phyloP scores from a whole-genome alignment of 2,113 vertebrate genomes.

The Podarcis cretensis region DNA sequence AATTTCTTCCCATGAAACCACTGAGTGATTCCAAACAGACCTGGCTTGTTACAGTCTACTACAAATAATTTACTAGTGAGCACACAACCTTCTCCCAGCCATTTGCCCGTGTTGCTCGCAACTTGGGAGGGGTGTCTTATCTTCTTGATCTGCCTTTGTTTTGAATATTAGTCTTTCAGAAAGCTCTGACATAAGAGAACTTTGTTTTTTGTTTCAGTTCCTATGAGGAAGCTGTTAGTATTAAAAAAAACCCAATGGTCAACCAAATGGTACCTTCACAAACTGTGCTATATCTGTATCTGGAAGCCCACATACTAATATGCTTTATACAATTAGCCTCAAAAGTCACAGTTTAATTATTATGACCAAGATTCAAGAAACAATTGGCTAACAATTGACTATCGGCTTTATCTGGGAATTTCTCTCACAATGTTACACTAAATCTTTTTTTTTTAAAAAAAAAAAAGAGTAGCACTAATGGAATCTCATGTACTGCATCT shows the following conservation, averaged over 20 bases:
- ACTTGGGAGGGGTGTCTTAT: not conserved
- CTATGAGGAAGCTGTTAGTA: not conserved
- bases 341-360: not conserved
- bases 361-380: not conserved
- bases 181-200: not conserved
- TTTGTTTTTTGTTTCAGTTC: not conserved
- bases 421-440: not conserved
- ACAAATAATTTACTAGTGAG: constrained; percentile 23
- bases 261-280: not conserved
- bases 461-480: not conserved
- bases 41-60: not conserved
- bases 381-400: not conserved
- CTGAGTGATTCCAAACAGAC: constrained; percentile 6
- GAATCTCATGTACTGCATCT: not conserved
- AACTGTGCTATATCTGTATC: not conserved
- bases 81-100: not conserved
- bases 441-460: not conserved
- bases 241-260: not conserved
- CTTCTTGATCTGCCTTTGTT: not conserved
- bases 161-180: not conserved
- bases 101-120: not conserved
- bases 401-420: not conserved
- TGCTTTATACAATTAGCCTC: not conserved
- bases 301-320: not conserved
- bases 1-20: constrained; percentile 36